Percentiles rank a stretch among this genome's conserved stretches.
phyloP scores from a whole-genome alignment of 2,888 invertebrate species.

The Protodeltote pygarga region DNA sequence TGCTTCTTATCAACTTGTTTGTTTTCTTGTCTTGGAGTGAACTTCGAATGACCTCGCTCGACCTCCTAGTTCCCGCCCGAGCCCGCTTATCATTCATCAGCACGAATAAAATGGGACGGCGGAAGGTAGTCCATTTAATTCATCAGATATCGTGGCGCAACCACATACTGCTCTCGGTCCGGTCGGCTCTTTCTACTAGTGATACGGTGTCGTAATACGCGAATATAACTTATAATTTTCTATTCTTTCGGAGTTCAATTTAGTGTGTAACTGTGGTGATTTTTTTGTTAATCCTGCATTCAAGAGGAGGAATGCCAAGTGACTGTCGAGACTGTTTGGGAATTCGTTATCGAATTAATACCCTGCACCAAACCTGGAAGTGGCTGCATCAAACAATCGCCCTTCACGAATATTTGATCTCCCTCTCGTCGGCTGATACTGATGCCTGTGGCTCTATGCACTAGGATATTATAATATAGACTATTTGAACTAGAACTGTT shows the following conservation, averaged over 20 bases:
- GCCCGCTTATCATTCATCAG: conserved; percentile 81
- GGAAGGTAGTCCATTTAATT: conserved; percentile 74
- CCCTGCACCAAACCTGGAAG: conserved; percentile 97
- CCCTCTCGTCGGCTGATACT: conserved; percentile 92
- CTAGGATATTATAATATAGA: conserved; percentile 64
- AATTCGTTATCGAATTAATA: conserved; percentile 95
- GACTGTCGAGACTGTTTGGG: conserved; percentile 94
- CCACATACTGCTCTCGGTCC: conserved; percentile 45
- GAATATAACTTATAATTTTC: conserved; percentile 41
- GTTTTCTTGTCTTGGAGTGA: conserved; percentile 77
- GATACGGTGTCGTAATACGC: conserved; percentile 27
- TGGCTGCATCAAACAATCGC: conserved; percentile 97
- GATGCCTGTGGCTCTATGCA: conserved; percentile 77
- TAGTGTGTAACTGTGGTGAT: conserved; percentile 71
- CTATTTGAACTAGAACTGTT: conserved; percentile 62
- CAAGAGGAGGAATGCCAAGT: conserved; percentile 88
- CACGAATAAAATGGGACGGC: conserved; percentile 80
- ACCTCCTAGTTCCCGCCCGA: conserved; percentile 79
- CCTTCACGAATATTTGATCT: conserved; percentile 95
- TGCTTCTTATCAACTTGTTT: conserved; percentile 83
- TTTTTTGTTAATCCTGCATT: conserved; percentile 81
- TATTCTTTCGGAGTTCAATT: conserved; percentile 38
- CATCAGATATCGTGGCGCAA: conserved; percentile 70
- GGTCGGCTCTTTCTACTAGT: conserved; percentile 17
- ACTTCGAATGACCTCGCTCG: conserved; percentile 84